phyloP scores from a whole-genome alignment of 2,113 vertebrate species.

The Mesitornis unicolor region DNA sequence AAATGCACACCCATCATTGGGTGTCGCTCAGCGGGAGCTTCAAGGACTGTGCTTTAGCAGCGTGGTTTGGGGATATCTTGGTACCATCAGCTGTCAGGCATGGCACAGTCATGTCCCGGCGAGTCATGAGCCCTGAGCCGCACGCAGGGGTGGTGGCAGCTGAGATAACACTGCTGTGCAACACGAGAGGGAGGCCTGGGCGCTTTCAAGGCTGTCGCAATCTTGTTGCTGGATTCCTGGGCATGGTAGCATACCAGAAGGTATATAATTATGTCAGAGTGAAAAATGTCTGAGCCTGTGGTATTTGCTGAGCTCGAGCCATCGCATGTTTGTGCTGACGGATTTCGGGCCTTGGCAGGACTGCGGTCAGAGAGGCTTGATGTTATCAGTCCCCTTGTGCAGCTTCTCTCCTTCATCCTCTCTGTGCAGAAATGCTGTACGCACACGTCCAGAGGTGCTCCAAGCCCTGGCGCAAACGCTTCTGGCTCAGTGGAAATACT shows the following conservation, averaged over 20 bases:
- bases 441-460: accelerated
- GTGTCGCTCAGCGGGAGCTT: not conserved
- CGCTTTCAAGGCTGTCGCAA: not conserved
- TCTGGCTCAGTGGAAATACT: not conserved
- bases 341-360: accelerated
- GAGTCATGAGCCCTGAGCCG: not conserved
- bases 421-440: not conserved
- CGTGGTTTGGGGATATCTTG: not conserved
- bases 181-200: not conserved
- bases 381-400: accelerated
- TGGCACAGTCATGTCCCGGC: accelerated
- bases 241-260: not conserved
- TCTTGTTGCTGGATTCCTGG: not conserved
- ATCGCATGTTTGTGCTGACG: accelerated
- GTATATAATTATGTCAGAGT: not conserved
- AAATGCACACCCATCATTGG: accelerated
- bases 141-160: not conserved
- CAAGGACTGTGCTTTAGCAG: accelerated
- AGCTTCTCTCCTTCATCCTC: not conserved
- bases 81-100: not conserved
- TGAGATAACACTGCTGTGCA: not conserved
- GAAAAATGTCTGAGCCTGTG: not conserved
- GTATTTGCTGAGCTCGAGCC: not conserved
- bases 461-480: not conserved
- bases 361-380: not conserved